Evolutionary conservation across 2,797 vertebrate genomes (phyloP), one percentile per base, ranked within the genome.

Genomic region (Melanotaenia maccullochi): DNA sequence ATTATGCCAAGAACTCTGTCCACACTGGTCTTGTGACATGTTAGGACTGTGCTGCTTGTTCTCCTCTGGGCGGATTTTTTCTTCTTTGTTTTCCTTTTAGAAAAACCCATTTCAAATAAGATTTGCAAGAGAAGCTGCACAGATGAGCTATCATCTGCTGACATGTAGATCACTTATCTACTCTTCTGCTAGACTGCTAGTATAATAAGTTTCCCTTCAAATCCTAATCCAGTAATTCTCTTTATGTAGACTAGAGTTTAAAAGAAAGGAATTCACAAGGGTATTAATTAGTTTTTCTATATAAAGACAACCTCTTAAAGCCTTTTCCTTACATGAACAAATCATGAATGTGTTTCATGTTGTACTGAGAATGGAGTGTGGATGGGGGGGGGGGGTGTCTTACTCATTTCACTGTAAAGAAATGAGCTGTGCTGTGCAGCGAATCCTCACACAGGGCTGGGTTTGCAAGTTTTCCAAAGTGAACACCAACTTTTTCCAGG

Each of bases 401-500:
- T 87, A 79, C 79, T 90, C 84, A 90, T 86, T 91, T 92, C 76
- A 83, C 88, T 89, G 62, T 81, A 85, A 75, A 84, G 87, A 92
- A 86, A 87, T 79, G 76, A 90, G 79, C 79, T 70, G 59, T 63
- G 82, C 79, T 89, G 78, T 85, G 82, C 68, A 83, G 81, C 68
- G 82, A 79, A 85, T 85, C 83, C 76, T 73, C 58, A 78, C 25
- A 30, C 83, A 66, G 87, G 88, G 79, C 25, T 78, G 85, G 86
- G 88, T 86, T 85, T 88, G 78, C 70, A 83, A 79, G 73, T 89
- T 91, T 91, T 93, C 92, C 93, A 89, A 60, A 52, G 28, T 49
- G 84, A 89, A 84, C 86, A 88, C 81, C 73, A 88, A 69, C 74
- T 89, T 92, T 93, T 93, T 93, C 91, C 92, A 93, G 86, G 81